Evolutionary conservation across 2,113 vertebrate genomes (phyloP), one percentile per base, ranked within the genome.

Genomic region (Zeus faber): DNA sequence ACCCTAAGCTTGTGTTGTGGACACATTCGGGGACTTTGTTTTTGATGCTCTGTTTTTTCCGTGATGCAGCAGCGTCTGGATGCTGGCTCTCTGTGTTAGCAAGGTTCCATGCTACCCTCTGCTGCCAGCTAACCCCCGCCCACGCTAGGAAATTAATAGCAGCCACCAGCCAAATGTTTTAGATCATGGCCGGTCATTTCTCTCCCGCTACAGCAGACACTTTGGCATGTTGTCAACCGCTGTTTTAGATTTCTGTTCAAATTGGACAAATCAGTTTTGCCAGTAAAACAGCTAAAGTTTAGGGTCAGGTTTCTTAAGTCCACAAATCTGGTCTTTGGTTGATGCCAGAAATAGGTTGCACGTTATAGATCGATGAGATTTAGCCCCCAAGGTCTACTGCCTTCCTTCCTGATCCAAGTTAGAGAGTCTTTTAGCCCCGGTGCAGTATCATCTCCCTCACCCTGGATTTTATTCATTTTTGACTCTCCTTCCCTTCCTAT

Each of bases 41-140:
- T 41, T 41, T 41, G 18, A 14, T 44, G 18, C 18, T 44, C 21
- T 44, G 18, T 52, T 6, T 18, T 43, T 54, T 8, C 0, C n/a
- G n/a, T n/a, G n/a, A n/a, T 31, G 7, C 5, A 0, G n/a, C n/a
- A n/a, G n/a, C n/a, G 1, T 4, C 23, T 62, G 20, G 33, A 37
- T n/a, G n/a, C 11, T 14, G 51, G 22, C 21, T 3, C 1, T 8
- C 27, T 23, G 17, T 22, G 14, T 17, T 27, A 23, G 31, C 26
- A 6, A 9, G 45, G 45, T 1, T 13, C 45, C 20, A 14, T 7
- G 4, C 23, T 16, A 16, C 17, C n/a, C 5, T 35, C 0, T 1
- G 20, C 21, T 43, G 45, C 25, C 20, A 47, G 35, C 22, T 49
- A 31, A 43, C 53, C 71, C 50, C 31, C 44, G 43, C 57, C 45